Percentiles rank a stretch among this genome's conserved stretches.
phyloP scores from a whole-genome alignment of 2,888 invertebrate species.

The Diplazon laetatorius region DNA sequence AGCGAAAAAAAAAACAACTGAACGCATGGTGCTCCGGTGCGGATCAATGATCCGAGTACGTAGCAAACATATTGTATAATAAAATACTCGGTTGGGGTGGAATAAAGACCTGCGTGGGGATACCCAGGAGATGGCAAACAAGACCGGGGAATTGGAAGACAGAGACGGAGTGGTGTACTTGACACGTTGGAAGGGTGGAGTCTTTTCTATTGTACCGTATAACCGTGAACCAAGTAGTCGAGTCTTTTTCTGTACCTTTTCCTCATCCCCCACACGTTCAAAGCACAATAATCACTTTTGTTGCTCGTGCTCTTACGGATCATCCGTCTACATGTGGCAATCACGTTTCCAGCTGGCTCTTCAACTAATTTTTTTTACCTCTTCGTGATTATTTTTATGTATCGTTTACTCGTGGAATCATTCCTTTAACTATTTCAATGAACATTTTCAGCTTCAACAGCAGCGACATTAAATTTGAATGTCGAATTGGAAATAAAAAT shows the following conservation, averaged over 20 bases:
- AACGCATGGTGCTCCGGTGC: too few relatives aligned
- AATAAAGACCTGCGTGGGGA: neutral
- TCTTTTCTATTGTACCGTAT: neutral
- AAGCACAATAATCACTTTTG: constrained; percentile 42
- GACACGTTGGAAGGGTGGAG: constrained; percentile 65
- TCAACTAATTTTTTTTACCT: too few relatives aligned
- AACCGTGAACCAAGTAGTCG: neutral
- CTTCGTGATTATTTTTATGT: too few relatives aligned
- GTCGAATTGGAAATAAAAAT: too few relatives aligned
- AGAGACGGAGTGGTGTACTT: constrained; percentile 67
- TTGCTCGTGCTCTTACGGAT: too few relatives aligned
- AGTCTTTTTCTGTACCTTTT: constrained; percentile 29
- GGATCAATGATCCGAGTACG: constrained; percentile 75
- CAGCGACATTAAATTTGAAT: too few relatives aligned
- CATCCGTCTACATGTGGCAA: too few relatives aligned
- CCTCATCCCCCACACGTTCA: constrained; percentile 31
- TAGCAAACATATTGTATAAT: constrained; percentile 73
- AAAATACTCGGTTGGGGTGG: constrained; percentile 67
- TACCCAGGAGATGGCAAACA: constrained; percentile 35
- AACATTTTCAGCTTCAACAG: too few relatives aligned
- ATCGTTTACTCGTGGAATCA: too few relatives aligned
- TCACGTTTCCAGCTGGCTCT: neutral
- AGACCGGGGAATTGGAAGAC: constrained; percentile 24
- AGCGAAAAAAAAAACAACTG: too few relatives aligned
- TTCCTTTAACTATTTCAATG: too few relatives aligned